Evolutionary conservation across 2,888 invertebrate species (phyloP), one percentile per base, ranked within the genome.

Genomic region (Ophonus ardosiacus): DNA sequence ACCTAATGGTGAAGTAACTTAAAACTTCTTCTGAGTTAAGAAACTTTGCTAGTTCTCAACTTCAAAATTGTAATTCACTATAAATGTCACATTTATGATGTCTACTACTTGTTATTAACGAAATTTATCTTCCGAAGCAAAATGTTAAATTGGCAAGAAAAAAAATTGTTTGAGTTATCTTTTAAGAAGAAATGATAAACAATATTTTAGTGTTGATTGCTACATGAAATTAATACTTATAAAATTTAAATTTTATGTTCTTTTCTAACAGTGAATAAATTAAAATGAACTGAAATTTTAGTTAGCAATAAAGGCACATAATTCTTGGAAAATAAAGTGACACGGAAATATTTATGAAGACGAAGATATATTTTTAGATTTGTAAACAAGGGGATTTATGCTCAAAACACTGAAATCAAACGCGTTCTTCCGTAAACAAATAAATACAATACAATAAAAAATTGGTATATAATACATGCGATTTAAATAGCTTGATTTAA

Each of bases 41-140:
- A 78, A 78, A 78, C 57, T 78, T 78, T 21, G 57, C 57, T 78
- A 78, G 78, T 57, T 76, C 38, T 43, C 57, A 57, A 78, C 57
- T 78, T 78, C 78, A 78, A 78, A 78, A 78, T 78, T 78, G 57
- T 78, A 78, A 78, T 57, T 78, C 78, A 78, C 57, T 24, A 78
- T 78, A 78, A 78, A 56, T 78, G 78, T 78, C 78, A 74, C 40
- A 43, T 40, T 78, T 78, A 78, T 57, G 57, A 78, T 31, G 56
- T 57, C 31, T 78, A 57, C 78, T 78, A 78, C 78, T 38, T 57
- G 78, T 78, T 78, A 78, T 56, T 78, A 78, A 57, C 15, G 8
- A 56, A 78, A 78, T 78, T 78, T 78, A 78, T 78, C 71, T 74
- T 43, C 43, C 0, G 0, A n/a, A 13, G 15, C 0, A 68, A 15